Conservation (phyloP, 2,113 vertebrate genomes). For the Alethe castanea region DNA sequence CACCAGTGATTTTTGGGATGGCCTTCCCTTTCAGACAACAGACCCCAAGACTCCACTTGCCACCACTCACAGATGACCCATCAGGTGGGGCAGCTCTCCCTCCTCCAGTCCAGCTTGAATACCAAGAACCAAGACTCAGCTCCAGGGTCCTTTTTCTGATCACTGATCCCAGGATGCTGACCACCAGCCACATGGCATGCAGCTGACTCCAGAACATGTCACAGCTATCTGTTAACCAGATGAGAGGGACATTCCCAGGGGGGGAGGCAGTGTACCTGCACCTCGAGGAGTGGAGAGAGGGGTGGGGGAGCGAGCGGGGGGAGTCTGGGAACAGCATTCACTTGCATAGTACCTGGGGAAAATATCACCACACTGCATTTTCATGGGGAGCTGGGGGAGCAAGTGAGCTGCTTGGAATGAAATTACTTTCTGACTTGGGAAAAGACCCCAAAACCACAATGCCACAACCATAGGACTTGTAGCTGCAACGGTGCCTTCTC, state of each 20-base stretch:
- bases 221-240: background rate
- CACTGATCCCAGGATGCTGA: background rate
- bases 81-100: accelerated
- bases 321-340: accelerated
- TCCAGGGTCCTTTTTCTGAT: background rate
- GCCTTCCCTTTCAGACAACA: background rate
- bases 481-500: background rate
- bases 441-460: background rate
- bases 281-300: accelerated
- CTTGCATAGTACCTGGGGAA: background rate
- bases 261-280: background rate
- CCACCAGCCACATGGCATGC: accelerated
- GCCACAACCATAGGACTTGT: background rate
- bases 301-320: accelerated
- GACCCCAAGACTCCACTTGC: accelerated
- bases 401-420: background rate
- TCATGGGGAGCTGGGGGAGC: background rate
- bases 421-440: background rate
- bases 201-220: background rate
- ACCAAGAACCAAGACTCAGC: background rate
- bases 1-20: background rate
- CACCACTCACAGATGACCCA: accelerated
- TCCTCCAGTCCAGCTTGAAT: background rate
- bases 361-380: background rate
- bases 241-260: accelerated